Conservation (phyloP, 2,888 invertebrate species). For the Cerastis leucographa region DNA sequence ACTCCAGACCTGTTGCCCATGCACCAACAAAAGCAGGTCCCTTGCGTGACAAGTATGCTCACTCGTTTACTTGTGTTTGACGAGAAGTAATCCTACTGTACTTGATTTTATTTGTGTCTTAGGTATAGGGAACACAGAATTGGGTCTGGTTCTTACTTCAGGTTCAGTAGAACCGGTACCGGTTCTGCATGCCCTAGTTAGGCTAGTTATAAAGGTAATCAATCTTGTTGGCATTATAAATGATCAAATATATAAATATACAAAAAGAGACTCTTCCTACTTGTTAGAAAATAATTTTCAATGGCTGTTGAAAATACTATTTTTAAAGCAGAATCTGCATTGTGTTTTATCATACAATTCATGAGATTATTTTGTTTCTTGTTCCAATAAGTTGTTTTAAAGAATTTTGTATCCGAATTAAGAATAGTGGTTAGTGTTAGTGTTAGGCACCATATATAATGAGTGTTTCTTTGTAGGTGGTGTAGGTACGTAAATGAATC, state of each 20-base stretch:
- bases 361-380: constrained; percentile 56
- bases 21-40: constrained; percentile 98
- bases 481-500: too few species aligned
- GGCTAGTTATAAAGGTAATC: too few species aligned
- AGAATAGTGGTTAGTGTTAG: constrained; percentile 17
- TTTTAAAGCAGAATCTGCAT: constrained; percentile 34
- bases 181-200: too few species aligned
- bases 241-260: constrained; percentile 14
- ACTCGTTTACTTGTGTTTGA: constrained; percentile 95
- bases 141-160: constrained; percentile 10
- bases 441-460: too few species aligned
- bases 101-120: too few species aligned
- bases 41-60: constrained; percentile 97
- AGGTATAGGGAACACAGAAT: too few species aligned
- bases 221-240: constrained; percentile 31
- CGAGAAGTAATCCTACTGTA: constrained; percentile 82
- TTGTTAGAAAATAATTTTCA: constrained; percentile 39
- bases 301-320: constrained; percentile 53
- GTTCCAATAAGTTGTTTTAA: constrained; percentile 15
- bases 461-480: too few species aligned
- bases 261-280: constrained; percentile 20
- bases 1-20: constrained; percentile 94
- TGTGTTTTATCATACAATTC: constrained; percentile 26
- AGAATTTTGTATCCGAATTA: constrained; percentile 25
- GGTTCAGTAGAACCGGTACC: too few species aligned